These are phyloP conservation scores for Hippocampus barbouri DNA, from an alignment of 2,113 vertebrate genomes.

Conservation along the genomic window DNA sequence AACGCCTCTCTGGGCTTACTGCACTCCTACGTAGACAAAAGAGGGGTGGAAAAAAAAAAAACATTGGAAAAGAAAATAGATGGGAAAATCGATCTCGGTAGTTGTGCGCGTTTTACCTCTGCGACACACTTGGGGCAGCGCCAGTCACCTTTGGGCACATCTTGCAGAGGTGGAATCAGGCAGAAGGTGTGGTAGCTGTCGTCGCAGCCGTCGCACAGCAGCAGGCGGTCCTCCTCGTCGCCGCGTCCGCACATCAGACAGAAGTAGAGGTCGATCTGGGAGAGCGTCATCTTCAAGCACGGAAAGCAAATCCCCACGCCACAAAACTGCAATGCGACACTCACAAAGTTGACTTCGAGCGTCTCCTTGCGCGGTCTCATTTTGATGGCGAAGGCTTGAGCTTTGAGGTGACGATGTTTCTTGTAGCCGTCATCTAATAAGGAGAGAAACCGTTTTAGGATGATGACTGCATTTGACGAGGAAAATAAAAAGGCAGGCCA, in stretches of 20 bases:
- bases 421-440: slow-evolving; percentile 70
- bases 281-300: not conserved
- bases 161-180: slow-evolving; percentile 91
- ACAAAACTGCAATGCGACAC: slow-evolving; percentile 45
- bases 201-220: slow-evolving; percentile 95
- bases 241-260: slow-evolving; percentile 94
- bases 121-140: slow-evolving; percentile 95
- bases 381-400: slow-evolving; percentile 92
- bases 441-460: not conserved
- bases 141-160: slow-evolving; percentile 97
- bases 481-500: not conserved
- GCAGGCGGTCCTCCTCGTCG: slow-evolving; percentile 90
- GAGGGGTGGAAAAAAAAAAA: not conserved
- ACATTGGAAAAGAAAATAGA: not conserved
- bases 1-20: slow-evolving; percentile 96
- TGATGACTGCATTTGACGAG: not conserved
- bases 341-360: slow-evolving; percentile 94
- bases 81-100: not conserved
- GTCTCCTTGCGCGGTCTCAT: slow-evolving; percentile 95
- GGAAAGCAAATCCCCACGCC: too few relatives aligned
- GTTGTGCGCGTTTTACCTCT: slow-evolving; percentile 75
- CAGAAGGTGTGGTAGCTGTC: slow-evolving; percentile 99
- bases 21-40: slow-evolving; percentile 79
- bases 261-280: slow-evolving; percentile 92
- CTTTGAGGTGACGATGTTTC: slow-evolving; percentile 79